A percentile compares a stretch with the other conserved stretches of the same genome.
phyloP scores from a whole-genome alignment of 2,797 vertebrate genomes.

The Siniperca scherzeri region DNA sequence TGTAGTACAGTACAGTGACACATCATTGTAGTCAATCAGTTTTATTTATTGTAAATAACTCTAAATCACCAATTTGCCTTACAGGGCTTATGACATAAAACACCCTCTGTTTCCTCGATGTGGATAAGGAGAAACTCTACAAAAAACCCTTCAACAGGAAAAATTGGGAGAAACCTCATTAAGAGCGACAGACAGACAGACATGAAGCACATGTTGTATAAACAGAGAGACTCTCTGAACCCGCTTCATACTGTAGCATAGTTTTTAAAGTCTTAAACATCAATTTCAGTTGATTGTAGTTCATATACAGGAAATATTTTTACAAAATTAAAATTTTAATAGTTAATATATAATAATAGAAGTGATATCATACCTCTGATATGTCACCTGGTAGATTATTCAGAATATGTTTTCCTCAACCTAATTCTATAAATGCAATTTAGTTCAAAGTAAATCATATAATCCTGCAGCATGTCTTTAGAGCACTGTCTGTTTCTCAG shows the following conservation, averaged over 20 bases:
- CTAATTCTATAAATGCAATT: conserved; percentile 1
- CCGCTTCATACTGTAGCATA: not conserved
- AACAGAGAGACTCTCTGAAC: not conserved
- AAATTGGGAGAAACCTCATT: not conserved
- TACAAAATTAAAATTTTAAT: not conserved
- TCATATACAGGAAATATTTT: no score
- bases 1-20: not conserved
- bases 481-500: not conserved
- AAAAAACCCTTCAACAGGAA: not conserved
- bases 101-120: not conserved
- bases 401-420: not conserved
- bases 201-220: conserved; percentile 3
- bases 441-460: not conserved
- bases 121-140: not conserved
- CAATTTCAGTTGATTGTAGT: not conserved
- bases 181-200: not conserved
- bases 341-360: not conserved
- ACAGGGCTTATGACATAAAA: not conserved
- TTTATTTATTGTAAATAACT: conserved; percentile 22
- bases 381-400: not conserved
- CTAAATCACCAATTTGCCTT: conserved; percentile 15
- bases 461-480: not conserved
- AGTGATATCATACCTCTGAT: no score
- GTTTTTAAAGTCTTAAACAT: not conserved
- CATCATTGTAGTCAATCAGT: not conserved